Percentiles rank a stretch among this genome's conserved stretches.
Conservation (phyloP, 2,797 vertebrate species). For the Eulemur albifrons region DNA sequence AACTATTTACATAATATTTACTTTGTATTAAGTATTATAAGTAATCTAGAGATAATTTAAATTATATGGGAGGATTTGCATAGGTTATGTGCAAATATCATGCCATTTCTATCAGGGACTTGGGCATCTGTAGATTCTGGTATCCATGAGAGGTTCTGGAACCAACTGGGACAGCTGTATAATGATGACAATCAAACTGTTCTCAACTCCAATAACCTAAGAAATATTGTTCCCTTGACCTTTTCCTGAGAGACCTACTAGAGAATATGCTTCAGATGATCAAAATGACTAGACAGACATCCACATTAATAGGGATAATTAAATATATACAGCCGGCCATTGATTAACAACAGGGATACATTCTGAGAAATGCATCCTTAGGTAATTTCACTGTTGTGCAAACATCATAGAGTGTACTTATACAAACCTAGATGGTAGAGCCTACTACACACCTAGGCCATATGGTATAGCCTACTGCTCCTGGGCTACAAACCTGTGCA, state of each 20-base stretch:
- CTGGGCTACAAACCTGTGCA: not conserved
- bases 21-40: not conserved
- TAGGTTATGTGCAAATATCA: not conserved
- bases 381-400: not conserved
- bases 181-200: not conserved
- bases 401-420: not conserved
- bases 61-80: not conserved
- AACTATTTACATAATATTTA: not conserved
- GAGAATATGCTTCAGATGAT: not conserved
- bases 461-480: no score
- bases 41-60: not conserved
- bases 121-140: not conserved
- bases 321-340: not conserved
- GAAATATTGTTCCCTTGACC: not conserved
- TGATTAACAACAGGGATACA: not conserved
- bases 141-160: not conserved
- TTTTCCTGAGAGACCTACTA: not conserved
- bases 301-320: not conserved
- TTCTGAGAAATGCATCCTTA: not conserved
- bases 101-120: not conserved
- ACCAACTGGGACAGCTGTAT: not conserved
- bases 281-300: not conserved
- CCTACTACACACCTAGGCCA: no score
- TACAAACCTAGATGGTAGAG: not conserved
- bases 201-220: not conserved